These are phyloP conservation scores for Bombus polaris DNA, from an alignment of 1,140 invertebrate genomes.

Conservation along the genomic window DNA sequence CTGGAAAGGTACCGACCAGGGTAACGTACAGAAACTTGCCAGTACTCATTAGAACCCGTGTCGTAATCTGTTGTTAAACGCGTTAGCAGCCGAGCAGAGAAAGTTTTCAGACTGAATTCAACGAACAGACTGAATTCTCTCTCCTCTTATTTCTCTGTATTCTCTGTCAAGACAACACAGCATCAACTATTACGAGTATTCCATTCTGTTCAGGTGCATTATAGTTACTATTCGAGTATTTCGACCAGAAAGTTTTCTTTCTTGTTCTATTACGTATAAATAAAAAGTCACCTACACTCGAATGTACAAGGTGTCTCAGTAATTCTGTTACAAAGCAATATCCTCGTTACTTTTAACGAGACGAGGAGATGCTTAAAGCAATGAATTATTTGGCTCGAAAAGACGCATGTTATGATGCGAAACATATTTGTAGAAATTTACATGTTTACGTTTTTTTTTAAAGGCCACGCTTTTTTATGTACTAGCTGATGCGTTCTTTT, in stretches of 20 bases:
- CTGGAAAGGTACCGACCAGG: slow-evolving; percentile 30
- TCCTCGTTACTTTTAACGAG: no score
- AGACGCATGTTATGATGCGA: no score
- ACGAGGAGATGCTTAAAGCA: no score
- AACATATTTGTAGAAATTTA: no score
- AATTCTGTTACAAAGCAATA: no score
- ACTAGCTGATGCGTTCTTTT: no score
- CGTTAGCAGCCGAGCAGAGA: slow-evolving; percentile 51
- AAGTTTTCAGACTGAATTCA: slow-evolving; percentile 53
- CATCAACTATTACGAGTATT: not conserved
- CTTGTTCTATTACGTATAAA: not conserved
- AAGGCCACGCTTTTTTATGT: no score
- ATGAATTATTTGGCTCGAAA: no score
- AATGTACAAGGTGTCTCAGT: not conserved
- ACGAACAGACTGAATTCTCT: slow-evolving; percentile 31
- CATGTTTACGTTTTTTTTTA: no score
- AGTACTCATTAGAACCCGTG: slow-evolving; percentile 62
- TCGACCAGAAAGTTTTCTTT: not conserved
- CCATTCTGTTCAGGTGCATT: not conserved
- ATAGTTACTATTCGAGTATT: not conserved
- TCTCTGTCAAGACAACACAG: not conserved
- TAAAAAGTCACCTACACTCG: not conserved
- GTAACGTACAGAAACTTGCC: slow-evolving; percentile 43
- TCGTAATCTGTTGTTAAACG: slow-evolving; percentile 58
- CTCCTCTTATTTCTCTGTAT: slow-evolving; percentile 1